Evolutionary conservation across 2,888 invertebrate genomes (phyloP).

Genomic region (Xylophagus ater): DNA sequence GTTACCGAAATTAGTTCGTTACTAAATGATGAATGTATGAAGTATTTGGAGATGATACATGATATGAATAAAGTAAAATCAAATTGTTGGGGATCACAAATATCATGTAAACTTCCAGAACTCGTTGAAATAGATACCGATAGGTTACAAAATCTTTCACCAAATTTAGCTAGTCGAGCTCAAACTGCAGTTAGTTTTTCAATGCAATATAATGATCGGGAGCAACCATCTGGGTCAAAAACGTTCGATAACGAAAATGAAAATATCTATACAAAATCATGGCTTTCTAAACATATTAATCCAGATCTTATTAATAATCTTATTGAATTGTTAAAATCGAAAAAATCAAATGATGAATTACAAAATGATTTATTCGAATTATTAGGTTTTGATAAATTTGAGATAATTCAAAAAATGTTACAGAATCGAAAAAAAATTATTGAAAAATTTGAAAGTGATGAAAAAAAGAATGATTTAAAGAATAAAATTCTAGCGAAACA

Average conservation of each 20-base stretch:
- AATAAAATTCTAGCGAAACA: slow-evolving; percentile 17
- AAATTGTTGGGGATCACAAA: slow-evolving; percentile 16
- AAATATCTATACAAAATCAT: slow-evolving; percentile 35
- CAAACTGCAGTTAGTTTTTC: slow-evolving; percentile 26
- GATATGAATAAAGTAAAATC: neutral
- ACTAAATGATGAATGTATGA: slow-evolving; percentile 42
- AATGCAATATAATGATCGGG: slow-evolving; percentile 24
- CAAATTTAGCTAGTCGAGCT: slow-evolving; percentile 19
- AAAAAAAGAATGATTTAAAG: slow-evolving; percentile 20
- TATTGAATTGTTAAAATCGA: slow-evolving; percentile 48
- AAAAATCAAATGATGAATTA: slow-evolving; percentile 53
- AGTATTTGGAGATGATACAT: slow-evolving; percentile 37
- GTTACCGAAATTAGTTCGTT: slow-evolving; percentile 41
- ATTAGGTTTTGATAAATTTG: slow-evolving; percentile 75
- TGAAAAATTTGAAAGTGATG: slow-evolving; percentile 29
- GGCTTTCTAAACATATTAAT: slow-evolving; percentile 46
- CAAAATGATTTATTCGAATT: slow-evolving; percentile 81
- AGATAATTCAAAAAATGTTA: slow-evolving; percentile 57
- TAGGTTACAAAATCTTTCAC: slow-evolving; percentile 16
- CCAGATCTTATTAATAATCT: slow-evolving; percentile 50
- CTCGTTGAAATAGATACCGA: slow-evolving; percentile 8
- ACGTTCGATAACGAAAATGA: slow-evolving; percentile 1
- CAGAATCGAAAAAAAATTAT: slow-evolving; percentile 49
- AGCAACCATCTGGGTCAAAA: slow-evolving; percentile 5
- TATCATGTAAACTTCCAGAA: slow-evolving; percentile 13